Conservation (phyloP, 35 echinoderm and acorn worm species). For the Amphiura filiformis region DNA sequence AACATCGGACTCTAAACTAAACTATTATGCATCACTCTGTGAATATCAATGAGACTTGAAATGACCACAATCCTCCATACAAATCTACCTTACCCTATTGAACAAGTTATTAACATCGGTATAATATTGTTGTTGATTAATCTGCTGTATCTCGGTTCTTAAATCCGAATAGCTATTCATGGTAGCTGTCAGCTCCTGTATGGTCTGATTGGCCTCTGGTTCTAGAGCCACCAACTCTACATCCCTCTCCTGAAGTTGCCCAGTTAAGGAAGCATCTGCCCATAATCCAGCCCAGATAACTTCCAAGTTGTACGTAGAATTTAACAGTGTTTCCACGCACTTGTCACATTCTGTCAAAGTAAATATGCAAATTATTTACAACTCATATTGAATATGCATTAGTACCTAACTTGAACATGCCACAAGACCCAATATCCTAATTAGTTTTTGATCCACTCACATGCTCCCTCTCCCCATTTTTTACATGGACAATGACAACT, state of each 20-base stretch:
- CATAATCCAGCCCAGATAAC: slow-evolving; percentile 33
- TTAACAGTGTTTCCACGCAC: slow-evolving; percentile 77
- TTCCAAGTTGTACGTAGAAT: slow-evolving; percentile 49
- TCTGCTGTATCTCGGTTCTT: slow-evolving; percentile 22
- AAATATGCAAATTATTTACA: not conserved
- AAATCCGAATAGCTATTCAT: slow-evolving; percentile 22
- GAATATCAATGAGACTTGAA: no score
- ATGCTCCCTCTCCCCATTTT: not conserved
- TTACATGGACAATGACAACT: no score
- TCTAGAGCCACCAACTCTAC: slow-evolving; percentile 34
- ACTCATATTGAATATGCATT: not conserved
- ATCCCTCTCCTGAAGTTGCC: slow-evolving; percentile 49
- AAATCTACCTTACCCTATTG: slow-evolving; percentile 5
- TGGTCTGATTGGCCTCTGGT: slow-evolving; percentile 27
- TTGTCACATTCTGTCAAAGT: slow-evolving; percentile 67
- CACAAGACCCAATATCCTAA: not conserved
- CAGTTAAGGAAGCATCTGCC: slow-evolving; percentile 27
- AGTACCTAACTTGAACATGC: not conserved
- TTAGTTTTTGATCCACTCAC: not conserved
- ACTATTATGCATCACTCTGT: no score
- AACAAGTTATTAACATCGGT: not conserved
- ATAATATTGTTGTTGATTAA: slow-evolving; percentile 17
- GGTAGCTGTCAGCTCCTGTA: slow-evolving; percentile 2
- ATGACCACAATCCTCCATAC: no score
- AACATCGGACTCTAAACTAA: no score